Evolutionary conservation across 1,140 invertebrate genomes (phyloP).

Genomic region (Papilio helenus): DNA sequence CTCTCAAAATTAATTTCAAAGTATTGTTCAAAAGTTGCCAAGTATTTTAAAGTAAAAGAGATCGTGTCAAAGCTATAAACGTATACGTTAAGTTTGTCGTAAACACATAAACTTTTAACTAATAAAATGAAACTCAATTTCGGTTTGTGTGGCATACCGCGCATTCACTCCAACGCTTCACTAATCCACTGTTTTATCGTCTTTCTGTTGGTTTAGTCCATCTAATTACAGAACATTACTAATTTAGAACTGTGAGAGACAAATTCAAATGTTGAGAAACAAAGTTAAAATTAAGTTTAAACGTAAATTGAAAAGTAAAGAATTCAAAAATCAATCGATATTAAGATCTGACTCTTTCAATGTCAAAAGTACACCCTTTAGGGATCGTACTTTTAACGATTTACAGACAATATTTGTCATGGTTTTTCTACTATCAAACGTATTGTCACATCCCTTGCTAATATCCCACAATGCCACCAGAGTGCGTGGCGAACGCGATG

Average conservation of each 20-base stretch:
- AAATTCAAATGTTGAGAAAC: not conserved
- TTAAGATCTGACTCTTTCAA: not conserved
- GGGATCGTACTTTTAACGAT: not conserved
- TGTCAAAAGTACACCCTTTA: not conserved
- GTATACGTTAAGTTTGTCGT: constrained; percentile 12
- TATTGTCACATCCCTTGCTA: not conserved
- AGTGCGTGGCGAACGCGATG: constrained; percentile 63
- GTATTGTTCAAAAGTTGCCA: too few species aligned
- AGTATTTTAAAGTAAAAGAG: not conserved
- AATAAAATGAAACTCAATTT: constrained; percentile 18
- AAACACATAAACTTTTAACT: constrained; percentile 25
- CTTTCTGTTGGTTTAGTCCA: constrained; percentile 40
- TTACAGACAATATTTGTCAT: constrained; percentile 3
- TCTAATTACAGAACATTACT: constrained; percentile 38
- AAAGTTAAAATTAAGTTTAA: too few species aligned
- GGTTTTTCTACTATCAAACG: not conserved
- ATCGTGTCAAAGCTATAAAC: not conserved
- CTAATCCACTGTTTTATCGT: constrained; percentile 38
- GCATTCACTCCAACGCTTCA: not conserved
- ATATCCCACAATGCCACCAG: constrained; percentile 38
- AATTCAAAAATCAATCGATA: not conserved
- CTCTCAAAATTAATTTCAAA: too few species aligned
- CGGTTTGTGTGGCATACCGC: not conserved
- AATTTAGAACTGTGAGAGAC: constrained; percentile 13
- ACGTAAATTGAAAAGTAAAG: too few species aligned